A percentile compares a stretch with the other conserved stretches of the same genome.
Conservation (phyloP, 2,888 invertebrate genomes). For the Neria commutata region DNA sequence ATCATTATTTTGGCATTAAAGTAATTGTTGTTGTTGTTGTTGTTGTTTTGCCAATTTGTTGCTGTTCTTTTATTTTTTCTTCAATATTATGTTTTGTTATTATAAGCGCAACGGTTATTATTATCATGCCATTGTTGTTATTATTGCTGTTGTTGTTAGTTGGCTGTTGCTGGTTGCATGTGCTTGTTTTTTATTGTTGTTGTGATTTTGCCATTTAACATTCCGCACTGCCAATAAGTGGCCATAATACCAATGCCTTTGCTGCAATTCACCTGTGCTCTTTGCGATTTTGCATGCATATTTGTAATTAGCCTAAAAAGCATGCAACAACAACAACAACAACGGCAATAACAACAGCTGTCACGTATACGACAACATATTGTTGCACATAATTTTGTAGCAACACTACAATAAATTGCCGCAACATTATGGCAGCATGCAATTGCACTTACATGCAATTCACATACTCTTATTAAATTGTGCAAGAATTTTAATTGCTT, state of each 20-base stretch:
- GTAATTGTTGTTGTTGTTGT: background rate
- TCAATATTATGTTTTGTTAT: no score
- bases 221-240: slow-evolving; percentile 27
- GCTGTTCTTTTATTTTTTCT: no score
- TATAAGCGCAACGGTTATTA: no score
- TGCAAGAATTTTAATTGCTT: no score
- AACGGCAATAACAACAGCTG: slow-evolving; percentile 11
- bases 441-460: background rate
- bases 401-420: background rate
- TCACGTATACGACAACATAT: no score
- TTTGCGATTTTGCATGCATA: slow-evolving; percentile 12
- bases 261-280: slow-evolving; percentile 19
- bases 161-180: background rate
- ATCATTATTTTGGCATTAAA: slow-evolving; percentile 38
- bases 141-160: background rate
- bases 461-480: no score
- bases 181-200: background rate
- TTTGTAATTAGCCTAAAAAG: slow-evolving; percentile 18
- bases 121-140: slow-evolving; percentile 10
- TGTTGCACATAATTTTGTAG: no score
- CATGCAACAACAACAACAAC: background rate
- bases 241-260: slow-evolving; percentile 13
- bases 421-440: no score
- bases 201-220: slow-evolving; percentile 1
- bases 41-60: no score